Conservation (phyloP, 2,113 vertebrate species). For the Ceuthmochares aereus region DNA sequence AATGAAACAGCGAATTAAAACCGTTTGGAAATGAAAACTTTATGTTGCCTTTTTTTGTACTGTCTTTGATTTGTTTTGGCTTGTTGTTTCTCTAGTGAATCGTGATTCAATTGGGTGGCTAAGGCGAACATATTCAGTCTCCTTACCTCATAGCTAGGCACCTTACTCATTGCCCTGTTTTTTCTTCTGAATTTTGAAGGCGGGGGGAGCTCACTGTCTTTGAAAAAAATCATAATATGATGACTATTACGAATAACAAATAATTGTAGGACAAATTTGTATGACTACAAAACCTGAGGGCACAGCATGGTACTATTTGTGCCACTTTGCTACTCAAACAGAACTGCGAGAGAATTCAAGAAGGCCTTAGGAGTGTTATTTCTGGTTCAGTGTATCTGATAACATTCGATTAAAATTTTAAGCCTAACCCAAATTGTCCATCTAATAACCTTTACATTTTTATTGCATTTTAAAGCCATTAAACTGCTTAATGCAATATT, state of each 20-base stretch:
- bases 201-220: too few relatives aligned
- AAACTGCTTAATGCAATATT: not conserved
- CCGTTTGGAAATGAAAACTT: slow-evolving; percentile 80
- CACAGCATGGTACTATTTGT: not conserved
- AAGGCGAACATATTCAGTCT: not conserved
- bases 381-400: not conserved
- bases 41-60: slow-evolving; percentile 69
- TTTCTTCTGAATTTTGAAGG: not conserved
- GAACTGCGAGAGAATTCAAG: rapidly evolving
- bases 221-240: not conserved
- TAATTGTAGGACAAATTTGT: not conserved
- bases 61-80: slow-evolving; percentile 71
- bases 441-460: not conserved
- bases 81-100: slow-evolving; percentile 54
- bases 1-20: slow-evolving; percentile 71
- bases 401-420: not conserved
- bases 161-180: not conserved
- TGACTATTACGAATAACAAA: not conserved
- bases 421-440: not conserved
- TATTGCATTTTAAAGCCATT: not conserved
- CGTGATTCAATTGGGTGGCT: slow-evolving; percentile 32
- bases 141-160: not conserved
- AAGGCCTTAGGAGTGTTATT: not conserved
- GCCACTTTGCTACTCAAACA: not conserved
- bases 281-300: not conserved